Percentiles rank a stretch among this genome's conserved stretches.
These are phyloP conservation scores for Melikaiella ostensackeni DNA, from an alignment of 2,888 invertebrate genomes.

Conservation along the genomic window DNA sequence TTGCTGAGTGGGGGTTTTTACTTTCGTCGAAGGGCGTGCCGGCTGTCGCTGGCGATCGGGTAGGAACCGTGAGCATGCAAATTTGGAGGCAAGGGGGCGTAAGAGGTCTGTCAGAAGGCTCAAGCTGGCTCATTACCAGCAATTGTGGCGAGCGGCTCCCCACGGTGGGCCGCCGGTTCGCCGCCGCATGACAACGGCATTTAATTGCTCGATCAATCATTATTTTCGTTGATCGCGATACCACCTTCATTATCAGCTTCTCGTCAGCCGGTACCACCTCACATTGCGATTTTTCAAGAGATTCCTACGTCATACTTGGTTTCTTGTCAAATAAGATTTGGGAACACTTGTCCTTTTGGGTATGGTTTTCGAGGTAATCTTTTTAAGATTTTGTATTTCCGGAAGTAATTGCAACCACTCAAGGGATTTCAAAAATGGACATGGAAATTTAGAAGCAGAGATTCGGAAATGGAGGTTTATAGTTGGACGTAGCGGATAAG, in stretches of 20 bases:
- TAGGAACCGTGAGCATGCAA: slow-evolving; percentile 66
- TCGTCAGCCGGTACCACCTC: neutral
- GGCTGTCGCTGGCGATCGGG: slow-evolving; percentile 43
- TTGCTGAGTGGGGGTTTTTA: slow-evolving; percentile 44
- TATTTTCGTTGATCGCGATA: slow-evolving; percentile 45
- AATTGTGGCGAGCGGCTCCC: slow-evolving; percentile 74
- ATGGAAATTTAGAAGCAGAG: too few relatives aligned
- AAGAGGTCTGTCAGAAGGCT: slow-evolving; percentile 68
- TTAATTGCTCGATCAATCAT: slow-evolving; percentile 76
- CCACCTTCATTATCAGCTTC: slow-evolving; percentile 18
- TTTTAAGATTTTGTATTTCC: too few relatives aligned
- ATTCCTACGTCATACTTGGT: too few relatives aligned
- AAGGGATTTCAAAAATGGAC: too few relatives aligned
- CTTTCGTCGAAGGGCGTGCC: slow-evolving; percentile 50
- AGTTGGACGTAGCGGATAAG: too few relatives aligned
- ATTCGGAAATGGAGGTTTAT: too few relatives aligned
- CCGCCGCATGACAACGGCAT: slow-evolving; percentile 72
- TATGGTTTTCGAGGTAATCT: too few relatives aligned
- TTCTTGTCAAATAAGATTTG: too few relatives aligned
- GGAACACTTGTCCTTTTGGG: too few relatives aligned
- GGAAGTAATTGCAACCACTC: too few relatives aligned
- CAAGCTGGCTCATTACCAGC: slow-evolving; percentile 75
- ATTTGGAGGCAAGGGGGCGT: slow-evolving; percentile 67
- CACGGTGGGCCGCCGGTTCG: slow-evolving; percentile 63
- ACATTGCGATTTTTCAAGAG: neutral